Conservation (phyloP, 2,113 vertebrate species). For the Myrmophylax atrothorax region DNA sequence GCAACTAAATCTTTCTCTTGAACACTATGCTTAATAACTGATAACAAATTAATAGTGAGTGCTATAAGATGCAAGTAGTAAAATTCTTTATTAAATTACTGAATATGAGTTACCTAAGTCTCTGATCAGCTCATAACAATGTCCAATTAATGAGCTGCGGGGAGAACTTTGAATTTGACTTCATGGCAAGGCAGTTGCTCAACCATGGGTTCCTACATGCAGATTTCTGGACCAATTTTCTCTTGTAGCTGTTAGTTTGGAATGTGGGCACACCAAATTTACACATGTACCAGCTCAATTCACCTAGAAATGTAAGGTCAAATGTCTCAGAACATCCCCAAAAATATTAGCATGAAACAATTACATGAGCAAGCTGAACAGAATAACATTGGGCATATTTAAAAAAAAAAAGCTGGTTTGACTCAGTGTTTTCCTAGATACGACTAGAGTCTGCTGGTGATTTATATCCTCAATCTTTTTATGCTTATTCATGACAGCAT, state of each 20-base stretch:
- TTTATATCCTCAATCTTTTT: background rate
- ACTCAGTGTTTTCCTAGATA: background rate
- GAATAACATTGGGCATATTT: background rate
- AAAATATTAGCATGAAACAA: background rate
- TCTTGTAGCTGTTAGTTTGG: background rate
- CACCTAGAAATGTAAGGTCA: background rate
- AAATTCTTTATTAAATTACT: background rate
- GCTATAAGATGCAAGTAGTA: background rate
- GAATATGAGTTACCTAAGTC: background rate
- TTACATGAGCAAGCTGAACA: background rate
- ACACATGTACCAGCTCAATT: background rate
- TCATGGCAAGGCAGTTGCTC: background rate
- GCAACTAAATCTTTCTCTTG: background rate
- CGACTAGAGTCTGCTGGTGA: background rate
- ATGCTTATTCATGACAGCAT: background rate
- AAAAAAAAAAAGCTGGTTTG: background rate
- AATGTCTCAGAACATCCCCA: background rate
- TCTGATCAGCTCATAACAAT: background rate
- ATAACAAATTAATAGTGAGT: background rate
- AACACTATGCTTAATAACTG: too few species aligned
- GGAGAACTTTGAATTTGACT: background rate
- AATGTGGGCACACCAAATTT: background rate
- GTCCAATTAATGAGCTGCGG: background rate
- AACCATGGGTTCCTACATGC: background rate
- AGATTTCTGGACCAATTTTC: background rate